These are phyloP conservation scores for Tetheella fluctuosa DNA, from an alignment of 2,888 invertebrate species.

Conservation along the genomic window DNA sequence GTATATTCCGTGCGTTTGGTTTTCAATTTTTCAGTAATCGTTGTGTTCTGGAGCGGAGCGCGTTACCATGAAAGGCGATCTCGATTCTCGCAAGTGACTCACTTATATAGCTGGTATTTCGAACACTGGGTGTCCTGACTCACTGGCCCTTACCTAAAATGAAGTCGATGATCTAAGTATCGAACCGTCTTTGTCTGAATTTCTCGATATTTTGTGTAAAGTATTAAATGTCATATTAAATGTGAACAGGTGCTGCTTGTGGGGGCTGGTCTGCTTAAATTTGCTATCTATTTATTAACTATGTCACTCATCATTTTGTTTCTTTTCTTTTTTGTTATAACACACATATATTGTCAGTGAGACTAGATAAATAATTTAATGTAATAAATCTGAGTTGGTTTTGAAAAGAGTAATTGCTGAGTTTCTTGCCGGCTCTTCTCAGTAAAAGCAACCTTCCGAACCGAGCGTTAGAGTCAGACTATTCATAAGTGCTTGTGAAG, in stretches of 20 bases:
- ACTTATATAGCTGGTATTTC: slow-evolving; percentile 22
- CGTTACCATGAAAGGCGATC: slow-evolving; percentile 37
- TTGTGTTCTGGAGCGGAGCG: slow-evolving; percentile 15
- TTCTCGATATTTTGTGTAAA: slow-evolving; percentile 8
- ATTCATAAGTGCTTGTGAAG: too few relatives aligned
- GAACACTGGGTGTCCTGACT: slow-evolving; percentile 30
- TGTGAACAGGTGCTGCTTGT: too few relatives aligned
- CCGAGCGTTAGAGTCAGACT: too few relatives aligned
- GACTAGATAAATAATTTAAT: too few relatives aligned
- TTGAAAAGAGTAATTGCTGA: too few relatives aligned
- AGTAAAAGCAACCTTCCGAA: neutral
- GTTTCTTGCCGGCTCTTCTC: too few relatives aligned
- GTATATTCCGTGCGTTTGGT: slow-evolving; percentile 9
- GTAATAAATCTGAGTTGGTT: too few relatives aligned
- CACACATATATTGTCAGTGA: too few relatives aligned
- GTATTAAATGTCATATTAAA: neutral
- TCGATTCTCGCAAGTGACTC: slow-evolving; percentile 36
- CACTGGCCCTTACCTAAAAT: slow-evolving; percentile 35
- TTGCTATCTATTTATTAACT: too few relatives aligned
- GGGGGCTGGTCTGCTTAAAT: too few relatives aligned
- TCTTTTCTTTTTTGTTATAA: too few relatives aligned
- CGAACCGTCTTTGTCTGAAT: slow-evolving; percentile 20
- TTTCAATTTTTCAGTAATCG: neutral
- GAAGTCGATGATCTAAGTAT: slow-evolving; percentile 45
- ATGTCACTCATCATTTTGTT: too few relatives aligned